Base-by-base conservation (phyloP, 2,888 invertebrate species). In the Tubulanus polymorphus region DNA sequence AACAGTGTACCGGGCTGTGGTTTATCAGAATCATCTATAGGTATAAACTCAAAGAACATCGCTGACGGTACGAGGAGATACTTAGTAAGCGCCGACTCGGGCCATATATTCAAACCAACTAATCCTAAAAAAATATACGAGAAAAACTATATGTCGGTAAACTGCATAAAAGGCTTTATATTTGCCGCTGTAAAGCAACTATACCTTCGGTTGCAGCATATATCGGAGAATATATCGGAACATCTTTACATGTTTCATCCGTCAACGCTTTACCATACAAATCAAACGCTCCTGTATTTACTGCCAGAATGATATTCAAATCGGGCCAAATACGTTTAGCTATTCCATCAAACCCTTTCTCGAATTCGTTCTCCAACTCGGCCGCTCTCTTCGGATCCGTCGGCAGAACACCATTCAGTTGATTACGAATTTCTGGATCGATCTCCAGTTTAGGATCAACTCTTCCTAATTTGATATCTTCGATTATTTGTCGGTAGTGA, bases 141-240 rank as follows among this genome's bases (percentile, higher is more conserved):
- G n/a, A n/a, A n/a, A n/a, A n/a, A n/a, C n/a, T n/a, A n/a, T n/a
- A n/a, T n/a, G n/a, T n/a, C n/a, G n/a, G n/a, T n/a, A n/a, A n/a
- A n/a, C n/a, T n/a, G n/a, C n/a, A n/a, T n/a, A n/a, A n/a, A n/a
- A n/a, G n/a, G n/a, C n/a, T n/a, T n/a, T n/a, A n/a, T n/a, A n/a
- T n/a, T n/a, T n/a, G n/a, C n/a, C n/a, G n/a, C n/a, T n/a, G n/a
- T n/a, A n/a, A n/a, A n/a, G n/a, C n/a, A n/a, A n/a, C n/a, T n/a
- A n/a, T n/a, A n/a, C 71, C 76, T 55, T 79, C 79, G 15, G 77
- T 76, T 6, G 78, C 77, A 18, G 71, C 75, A 64, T 76, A 76
- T 18, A 75, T 55, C 0, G 76, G 73, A 0, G 75, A 74, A 56
- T 74, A 77, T 6, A 72, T 51, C 3, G 70, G 70, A 5, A 71